These are phyloP conservation scores for Pseudolaguvia tuberculata DNA, from an alignment of 2,113 vertebrate species.

Conservation along the genomic window DNA sequence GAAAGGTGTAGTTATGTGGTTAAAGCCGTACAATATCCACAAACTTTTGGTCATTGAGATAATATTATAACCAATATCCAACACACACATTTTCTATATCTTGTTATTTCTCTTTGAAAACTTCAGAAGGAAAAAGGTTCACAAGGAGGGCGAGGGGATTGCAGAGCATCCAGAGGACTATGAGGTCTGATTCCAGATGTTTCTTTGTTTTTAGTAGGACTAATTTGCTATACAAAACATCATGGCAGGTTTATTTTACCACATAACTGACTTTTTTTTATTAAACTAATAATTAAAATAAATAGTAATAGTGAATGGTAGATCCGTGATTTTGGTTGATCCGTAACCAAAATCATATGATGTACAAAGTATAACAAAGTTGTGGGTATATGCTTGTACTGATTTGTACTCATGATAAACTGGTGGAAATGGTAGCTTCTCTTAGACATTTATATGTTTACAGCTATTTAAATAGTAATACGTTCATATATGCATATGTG, in stretches of 20 bases:
- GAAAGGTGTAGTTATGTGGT: too few relatives aligned
- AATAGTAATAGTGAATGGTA: neutral
- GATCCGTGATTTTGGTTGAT: too few relatives aligned
- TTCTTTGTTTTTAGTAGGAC: neutral
- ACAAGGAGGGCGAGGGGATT: neutral
- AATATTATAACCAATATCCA: too few relatives aligned
- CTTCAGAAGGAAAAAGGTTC: neutral
- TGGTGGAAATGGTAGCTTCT: neutral
- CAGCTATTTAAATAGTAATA: neutral
- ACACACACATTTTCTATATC: neutral
- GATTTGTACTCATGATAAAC: too few relatives aligned
- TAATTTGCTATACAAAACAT: neutral
- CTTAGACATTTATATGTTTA: neutral
- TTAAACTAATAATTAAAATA: too few relatives aligned
- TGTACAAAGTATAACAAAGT: too few relatives aligned
- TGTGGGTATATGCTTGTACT: too few relatives aligned
- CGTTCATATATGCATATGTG: neutral
- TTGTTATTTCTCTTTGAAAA: neutral
- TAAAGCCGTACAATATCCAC: too few relatives aligned
- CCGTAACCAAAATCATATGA: too few relatives aligned
- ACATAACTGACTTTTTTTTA: neutral
- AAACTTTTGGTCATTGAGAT: neutral
- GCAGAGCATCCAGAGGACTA: neutral
- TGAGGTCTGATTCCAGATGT: conserved; percentile 1
- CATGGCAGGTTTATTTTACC: neutral